A percentile compares a stretch with the other conserved stretches of the same genome.
These are phyloP conservation scores for Pelobates fuscus DNA, from an alignment of 2,113 vertebrate genomes.

Conservation along the genomic window DNA sequence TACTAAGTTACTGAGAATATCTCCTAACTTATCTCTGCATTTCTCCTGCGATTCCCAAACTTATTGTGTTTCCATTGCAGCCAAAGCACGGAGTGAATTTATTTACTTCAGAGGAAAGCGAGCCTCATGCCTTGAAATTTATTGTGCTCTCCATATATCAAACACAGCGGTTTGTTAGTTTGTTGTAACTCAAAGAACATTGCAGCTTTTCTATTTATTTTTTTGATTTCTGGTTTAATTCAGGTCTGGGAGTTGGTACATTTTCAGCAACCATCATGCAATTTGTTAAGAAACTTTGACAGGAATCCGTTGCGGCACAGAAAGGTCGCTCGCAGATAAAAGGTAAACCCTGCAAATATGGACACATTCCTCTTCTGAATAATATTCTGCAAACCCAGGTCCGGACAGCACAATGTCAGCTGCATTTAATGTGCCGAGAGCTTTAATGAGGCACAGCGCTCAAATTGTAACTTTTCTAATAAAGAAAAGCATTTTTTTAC, in stretches of 20 bases:
- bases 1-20: background rate
- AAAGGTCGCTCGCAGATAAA: slow-evolving; percentile 66
- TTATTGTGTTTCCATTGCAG: background rate
- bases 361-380: background rate
- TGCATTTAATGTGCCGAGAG: too few relatives aligned
- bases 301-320: slow-evolving; percentile 60
- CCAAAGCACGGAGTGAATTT: slow-evolving; percentile 51
- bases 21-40: background rate
- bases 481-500: too few relatives aligned
- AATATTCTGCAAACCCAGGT: too few relatives aligned
- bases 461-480: too few relatives aligned
- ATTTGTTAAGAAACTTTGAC: slow-evolving; percentile 64
- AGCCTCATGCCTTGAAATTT: slow-evolving; percentile 60
- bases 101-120: slow-evolving; percentile 55
- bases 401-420: too few relatives aligned
- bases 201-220: slow-evolving; percentile 64
- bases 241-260: slow-evolving; percentile 64
- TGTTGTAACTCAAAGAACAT: slow-evolving; percentile 63
- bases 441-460: too few relatives aligned
- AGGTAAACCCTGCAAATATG: slow-evolving; percentile 47
- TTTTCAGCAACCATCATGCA: slow-evolving; percentile 66
- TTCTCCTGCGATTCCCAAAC: background rate
- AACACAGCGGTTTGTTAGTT: slow-evolving; percentile 60
- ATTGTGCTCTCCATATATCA: slow-evolving; percentile 63
- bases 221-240: slow-evolving; percentile 69